Base-by-base conservation (phyloP, 2,888 invertebrate genomes). In the Smittia sp. region DNA sequence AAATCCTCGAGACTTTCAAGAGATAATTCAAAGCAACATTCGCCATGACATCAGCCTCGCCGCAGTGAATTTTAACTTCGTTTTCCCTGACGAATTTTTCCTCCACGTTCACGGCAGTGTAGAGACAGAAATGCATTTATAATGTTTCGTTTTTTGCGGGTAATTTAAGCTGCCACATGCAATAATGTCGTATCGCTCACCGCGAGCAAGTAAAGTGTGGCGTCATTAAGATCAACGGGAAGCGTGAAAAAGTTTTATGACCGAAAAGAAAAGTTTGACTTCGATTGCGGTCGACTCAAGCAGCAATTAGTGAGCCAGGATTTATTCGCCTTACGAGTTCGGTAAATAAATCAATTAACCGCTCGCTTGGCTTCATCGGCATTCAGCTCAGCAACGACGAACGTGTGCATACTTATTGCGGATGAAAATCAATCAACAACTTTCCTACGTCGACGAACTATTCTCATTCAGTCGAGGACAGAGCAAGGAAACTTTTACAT, bases 111-210 rank as follows among this genome's bases (percentile, higher is more conserved):
- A 24, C 27, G 58, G 63, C 13, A 63, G 13, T 38, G 13, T 58
- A n/a, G n/a, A n/a, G 58, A 58, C 58, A 63, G 25, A 63, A 63
- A 25, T 63, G 27, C 25, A 63, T 63, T 24, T 63, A 58, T 58
- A 24, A 25, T n/a, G 25, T 24, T 63, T 63, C 20, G 1, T n/a
- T 24, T 63, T 63, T 63, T 72, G 62, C 24, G 72, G 54, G 18
- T 39, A 72, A 72, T 72, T 72, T 54, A 62, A 62, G 15, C 13
- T 22, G 54, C 52, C 72, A 72, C 58, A 72, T 72, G 58, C 72
- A 72, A 62, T 72, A 18, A 62, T 62, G 62, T 54, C 72, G 39
- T 72, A 72, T 25, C 54, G 46, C 69, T 39, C 27, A 62, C 18
- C 20, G 22, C 58, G 15, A n/a, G 7, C 4, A 52, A 52, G 9